These are phyloP conservation scores for Molorchus minor DNA, from an alignment of 2,888 invertebrate species.

Conservation along the genomic window DNA sequence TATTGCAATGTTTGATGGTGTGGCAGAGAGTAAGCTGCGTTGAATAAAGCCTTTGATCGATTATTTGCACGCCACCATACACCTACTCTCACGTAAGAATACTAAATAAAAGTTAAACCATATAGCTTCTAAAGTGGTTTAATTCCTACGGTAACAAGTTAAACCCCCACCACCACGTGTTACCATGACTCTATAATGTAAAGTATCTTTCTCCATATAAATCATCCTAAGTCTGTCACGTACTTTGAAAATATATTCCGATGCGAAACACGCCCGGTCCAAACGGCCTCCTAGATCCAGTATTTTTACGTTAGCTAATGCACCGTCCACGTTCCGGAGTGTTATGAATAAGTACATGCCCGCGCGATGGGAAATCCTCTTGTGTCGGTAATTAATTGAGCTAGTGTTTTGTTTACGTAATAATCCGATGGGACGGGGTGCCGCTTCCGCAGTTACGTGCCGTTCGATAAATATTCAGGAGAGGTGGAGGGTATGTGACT, in stretches of 20 bases:
- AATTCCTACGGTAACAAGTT: too few relatives aligned
- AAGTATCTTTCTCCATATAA: neutral
- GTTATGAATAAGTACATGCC: too few relatives aligned
- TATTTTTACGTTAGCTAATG: too few relatives aligned
- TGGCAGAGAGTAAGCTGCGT: too few relatives aligned
- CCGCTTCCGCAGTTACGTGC: neutral
- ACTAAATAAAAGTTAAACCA: too few relatives aligned
- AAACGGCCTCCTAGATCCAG: neutral
- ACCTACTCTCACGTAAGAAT: too few relatives aligned
- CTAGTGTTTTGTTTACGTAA: neutral
- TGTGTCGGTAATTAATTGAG: neutral
- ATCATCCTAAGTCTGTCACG: neutral
- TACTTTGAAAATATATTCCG: conserved; percentile 1
- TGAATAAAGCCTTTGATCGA: too few relatives aligned
- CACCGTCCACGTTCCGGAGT: too few relatives aligned
- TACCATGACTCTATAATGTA: too few relatives aligned
- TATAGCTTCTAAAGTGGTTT: too few relatives aligned
- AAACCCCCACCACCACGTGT: too few relatives aligned
- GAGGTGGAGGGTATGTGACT: neutral
- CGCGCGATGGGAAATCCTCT: neutral
- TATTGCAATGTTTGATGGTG: conserved; percentile 3
- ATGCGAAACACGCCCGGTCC: neutral
- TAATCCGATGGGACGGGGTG: neutral
- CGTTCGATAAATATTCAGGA: neutral
- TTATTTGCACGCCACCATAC: too few relatives aligned